Conservation (phyloP, 2,888 invertebrate genomes). For the Thysanoteuthis rhombus region DNA sequence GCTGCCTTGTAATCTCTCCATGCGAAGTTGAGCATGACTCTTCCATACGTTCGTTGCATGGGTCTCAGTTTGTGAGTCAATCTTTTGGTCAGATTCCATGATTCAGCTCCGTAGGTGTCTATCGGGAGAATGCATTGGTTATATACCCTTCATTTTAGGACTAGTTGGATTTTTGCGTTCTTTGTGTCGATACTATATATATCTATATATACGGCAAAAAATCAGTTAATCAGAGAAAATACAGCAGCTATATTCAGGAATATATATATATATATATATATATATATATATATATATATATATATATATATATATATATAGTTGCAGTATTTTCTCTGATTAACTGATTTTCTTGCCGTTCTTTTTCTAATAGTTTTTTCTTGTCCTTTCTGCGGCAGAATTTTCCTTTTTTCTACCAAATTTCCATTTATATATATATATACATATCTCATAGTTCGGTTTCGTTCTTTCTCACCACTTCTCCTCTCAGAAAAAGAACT, state of each 20-base stretch:
- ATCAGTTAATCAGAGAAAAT: no score
- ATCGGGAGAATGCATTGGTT: no score
- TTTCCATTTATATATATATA: background rate
- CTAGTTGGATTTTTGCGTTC: no score
- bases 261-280: background rate
- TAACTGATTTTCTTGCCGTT: background rate
- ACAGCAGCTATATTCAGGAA: background rate
- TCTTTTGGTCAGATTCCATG: no score
- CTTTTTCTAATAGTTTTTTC: background rate
- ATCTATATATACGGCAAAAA: background rate
- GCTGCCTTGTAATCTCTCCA: no score
- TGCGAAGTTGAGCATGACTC: no score
- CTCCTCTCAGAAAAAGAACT: background rate
- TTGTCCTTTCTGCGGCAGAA: background rate
- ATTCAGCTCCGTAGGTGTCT: no score
- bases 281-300: constrained; percentile 1
- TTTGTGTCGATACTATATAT: background rate
- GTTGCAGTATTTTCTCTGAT: background rate
- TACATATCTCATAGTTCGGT: background rate
- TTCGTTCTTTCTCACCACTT: background rate
- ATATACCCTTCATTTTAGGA: no score
- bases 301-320: background rate
- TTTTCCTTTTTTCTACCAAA: background rate
- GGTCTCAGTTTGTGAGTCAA: no score
- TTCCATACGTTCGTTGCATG: no score